Percentiles rank a stretch among this genome's conserved stretches.
Evolutionary conservation across 92 coral and sea anemone genomes (phyloP).

Genomic region (Chrysogorgia sp.): DNA sequence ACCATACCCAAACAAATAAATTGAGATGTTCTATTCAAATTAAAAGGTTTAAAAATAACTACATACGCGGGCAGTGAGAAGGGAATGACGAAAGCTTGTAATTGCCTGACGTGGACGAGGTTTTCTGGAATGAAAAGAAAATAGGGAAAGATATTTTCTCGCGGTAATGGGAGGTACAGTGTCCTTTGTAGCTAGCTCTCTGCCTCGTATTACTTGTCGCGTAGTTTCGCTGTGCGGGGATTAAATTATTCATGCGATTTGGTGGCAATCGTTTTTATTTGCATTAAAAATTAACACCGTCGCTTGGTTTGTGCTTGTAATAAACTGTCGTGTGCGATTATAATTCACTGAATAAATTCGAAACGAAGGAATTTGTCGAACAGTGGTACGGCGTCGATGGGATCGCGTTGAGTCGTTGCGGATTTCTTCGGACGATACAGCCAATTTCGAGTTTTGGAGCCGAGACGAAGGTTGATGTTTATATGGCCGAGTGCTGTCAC

Average conservation of each 20-base stretch:
- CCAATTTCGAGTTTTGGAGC: neutral
- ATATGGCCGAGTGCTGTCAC: slow-evolving; percentile 10
- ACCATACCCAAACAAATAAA: too few species aligned
- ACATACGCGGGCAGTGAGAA: too few species aligned
- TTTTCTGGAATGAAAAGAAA: too few species aligned
- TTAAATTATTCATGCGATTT: slow-evolving; percentile 2
- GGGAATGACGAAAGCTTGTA: too few species aligned
- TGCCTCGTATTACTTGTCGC: neutral
- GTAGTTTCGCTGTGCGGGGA: neutral
- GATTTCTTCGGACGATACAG: neutral
- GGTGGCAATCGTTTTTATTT: neutral
- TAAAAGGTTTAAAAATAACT: too few species aligned
- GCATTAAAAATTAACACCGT: slow-evolving; percentile 10
- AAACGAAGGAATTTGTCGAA: too few species aligned
- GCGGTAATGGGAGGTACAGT: too few species aligned
- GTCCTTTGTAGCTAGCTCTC: too few species aligned
- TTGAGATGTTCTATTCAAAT: too few species aligned
- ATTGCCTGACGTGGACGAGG: too few species aligned
- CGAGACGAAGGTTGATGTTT: neutral
- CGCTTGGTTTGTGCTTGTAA: neutral
- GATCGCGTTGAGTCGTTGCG: neutral
- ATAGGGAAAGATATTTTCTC: too few species aligned
- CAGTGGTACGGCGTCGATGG: neutral
- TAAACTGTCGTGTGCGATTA: slow-evolving; percentile 1
- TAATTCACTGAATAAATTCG: neutral